Conservation (phyloP, 2,888 invertebrate genomes). For the Tipula vernalis region DNA sequence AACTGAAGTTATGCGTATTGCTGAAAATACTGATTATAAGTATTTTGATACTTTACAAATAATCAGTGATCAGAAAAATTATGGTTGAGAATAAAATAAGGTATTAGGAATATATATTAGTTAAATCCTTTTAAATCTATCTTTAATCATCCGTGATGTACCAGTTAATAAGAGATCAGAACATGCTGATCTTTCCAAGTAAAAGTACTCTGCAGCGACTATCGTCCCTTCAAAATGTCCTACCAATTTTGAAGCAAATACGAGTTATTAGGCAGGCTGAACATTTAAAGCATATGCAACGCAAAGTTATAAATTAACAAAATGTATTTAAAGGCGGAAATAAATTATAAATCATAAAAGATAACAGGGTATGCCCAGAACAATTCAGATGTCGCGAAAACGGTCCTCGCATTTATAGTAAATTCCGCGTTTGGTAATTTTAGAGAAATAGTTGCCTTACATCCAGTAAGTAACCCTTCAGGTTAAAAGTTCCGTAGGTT, state of each 20-base stretch:
- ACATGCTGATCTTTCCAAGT: not conserved
- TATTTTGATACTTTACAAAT: too few relatives aligned
- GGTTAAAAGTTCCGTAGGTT: not conserved
- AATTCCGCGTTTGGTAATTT: not conserved
- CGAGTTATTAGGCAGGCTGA: not conserved
- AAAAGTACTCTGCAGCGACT: not conserved
- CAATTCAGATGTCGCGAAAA: not conserved
- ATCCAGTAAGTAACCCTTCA: not conserved
- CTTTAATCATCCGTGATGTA: too few relatives aligned
- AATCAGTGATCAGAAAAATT: not conserved
- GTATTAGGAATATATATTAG: not conserved
- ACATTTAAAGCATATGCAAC: not conserved
- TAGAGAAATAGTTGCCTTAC: not conserved
- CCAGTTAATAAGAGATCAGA: too few relatives aligned
- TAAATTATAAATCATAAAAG: not conserved
- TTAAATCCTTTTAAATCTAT: too few relatives aligned
- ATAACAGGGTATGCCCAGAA: not conserved
- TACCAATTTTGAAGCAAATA: not conserved
- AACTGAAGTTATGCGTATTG: too few relatives aligned
- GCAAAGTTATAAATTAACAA: not conserved
- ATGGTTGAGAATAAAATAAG: not conserved
- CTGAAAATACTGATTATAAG: too few relatives aligned
- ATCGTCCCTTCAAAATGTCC: not conserved
- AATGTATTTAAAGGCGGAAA: constrained; percentile 6
- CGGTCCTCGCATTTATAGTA: too few relatives aligned